phyloP scores from a whole-genome alignment of 2,113 vertebrate genomes.

The Vidua chalybeata region DNA sequence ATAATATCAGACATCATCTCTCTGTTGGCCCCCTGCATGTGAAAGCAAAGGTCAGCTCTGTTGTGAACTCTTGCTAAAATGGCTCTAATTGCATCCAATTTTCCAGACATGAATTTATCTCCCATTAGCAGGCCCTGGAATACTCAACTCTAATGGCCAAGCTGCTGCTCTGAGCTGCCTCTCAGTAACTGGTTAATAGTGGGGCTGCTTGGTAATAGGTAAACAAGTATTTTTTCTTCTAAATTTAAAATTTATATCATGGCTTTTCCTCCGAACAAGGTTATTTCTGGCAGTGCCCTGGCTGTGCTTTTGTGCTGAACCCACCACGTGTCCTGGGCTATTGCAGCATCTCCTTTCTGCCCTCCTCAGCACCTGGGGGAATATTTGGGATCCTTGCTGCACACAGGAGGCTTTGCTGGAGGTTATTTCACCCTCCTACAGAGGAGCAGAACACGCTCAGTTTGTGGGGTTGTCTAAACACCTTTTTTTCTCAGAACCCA shows the following conservation, averaged over 20 bases:
- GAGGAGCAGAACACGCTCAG: neutral
- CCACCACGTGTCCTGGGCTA: neutral
- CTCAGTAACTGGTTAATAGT: slow-evolving; percentile 54
- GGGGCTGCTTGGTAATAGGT: neutral
- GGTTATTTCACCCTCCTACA: neutral
- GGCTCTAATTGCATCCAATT: slow-evolving; percentile 27
- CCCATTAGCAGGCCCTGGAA: slow-evolving; percentile 4
- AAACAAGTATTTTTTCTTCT: neutral
- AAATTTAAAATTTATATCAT: neutral
- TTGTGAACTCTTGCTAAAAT: neutral
- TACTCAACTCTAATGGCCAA: slow-evolving; percentile 4
- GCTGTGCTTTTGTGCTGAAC: neutral
- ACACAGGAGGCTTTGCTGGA: neutral
- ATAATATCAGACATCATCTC: neutral
- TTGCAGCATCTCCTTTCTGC: neutral
- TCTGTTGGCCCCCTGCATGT: neutral
- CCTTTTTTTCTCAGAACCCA: neutral
- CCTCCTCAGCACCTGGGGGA: no score
- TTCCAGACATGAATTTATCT: neutral
- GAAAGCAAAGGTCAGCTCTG: slow-evolving; percentile 33
- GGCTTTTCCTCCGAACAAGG: neutral
- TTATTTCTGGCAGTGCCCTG: slow-evolving; percentile 20
- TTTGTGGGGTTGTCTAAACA: neutral
- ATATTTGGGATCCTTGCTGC: neutral
- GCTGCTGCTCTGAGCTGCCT: slow-evolving; percentile 62